Percentiles rank a stretch among this genome's conserved stretches.
phyloP scores from a whole-genome alignment of 2,888 invertebrate species.

The Ceratothoa steindachneri region DNA sequence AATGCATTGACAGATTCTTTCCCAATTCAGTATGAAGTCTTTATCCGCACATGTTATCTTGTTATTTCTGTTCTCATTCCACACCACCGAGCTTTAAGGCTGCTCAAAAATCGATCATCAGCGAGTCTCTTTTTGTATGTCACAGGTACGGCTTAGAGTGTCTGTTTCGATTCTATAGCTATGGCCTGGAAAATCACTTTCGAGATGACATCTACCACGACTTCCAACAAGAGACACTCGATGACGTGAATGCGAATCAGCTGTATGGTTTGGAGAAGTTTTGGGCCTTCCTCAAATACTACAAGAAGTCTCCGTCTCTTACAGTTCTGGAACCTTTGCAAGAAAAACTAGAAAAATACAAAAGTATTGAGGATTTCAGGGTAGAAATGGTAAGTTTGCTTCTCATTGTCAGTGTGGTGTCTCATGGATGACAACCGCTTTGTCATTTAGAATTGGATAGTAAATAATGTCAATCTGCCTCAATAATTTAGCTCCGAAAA shows the following conservation, averaged over 20 bases:
- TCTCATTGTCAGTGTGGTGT: neutral
- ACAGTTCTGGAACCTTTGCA: conserved; percentile 70
- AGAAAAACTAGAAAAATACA: conserved; percentile 71
- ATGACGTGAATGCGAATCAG: conserved; percentile 86
- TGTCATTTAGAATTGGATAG: neutral
- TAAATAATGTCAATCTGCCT: neutral
- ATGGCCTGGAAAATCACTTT: conserved; percentile 94
- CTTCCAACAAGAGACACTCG: conserved; percentile 87
- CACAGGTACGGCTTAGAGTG: conserved; percentile 63
- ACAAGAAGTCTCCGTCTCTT: conserved; percentile 71
- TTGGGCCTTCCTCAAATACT: conserved; percentile 98
- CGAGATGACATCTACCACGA: conserved; percentile 90
- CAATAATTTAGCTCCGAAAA: too few relatives aligned
- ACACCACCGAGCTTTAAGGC: too few relatives aligned
- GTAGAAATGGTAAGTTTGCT: conserved; percentile 47
- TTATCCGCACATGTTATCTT: too few relatives aligned
- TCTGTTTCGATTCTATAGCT: conserved; percentile 92
- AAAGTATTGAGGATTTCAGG: conserved; percentile 79
- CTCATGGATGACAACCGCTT: neutral
- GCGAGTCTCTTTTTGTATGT: too few relatives aligned
- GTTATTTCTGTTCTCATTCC: too few relatives aligned
- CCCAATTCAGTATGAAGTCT: too few relatives aligned
- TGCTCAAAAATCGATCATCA: too few relatives aligned
- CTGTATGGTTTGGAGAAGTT: conserved; percentile 98
- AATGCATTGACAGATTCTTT: too few relatives aligned